These are phyloP conservation scores for Leptestheria dahalacensis DNA, from an alignment of 1,140 invertebrate species.

Conservation along the genomic window DNA sequence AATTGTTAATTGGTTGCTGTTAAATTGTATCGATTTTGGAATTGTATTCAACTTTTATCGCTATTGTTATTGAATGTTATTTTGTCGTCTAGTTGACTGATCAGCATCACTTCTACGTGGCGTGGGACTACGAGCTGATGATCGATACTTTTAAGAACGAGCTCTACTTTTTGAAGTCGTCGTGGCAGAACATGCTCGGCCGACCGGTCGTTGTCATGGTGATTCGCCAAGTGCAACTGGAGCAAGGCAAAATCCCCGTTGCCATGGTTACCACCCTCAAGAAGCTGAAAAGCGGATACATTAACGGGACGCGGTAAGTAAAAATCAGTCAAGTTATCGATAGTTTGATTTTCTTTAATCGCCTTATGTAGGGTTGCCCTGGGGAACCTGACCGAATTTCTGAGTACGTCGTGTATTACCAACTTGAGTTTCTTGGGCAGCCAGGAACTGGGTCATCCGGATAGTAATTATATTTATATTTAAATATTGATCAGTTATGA, in stretches of 20 bases:
- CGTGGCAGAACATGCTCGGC: constrained; percentile 86
- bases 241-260: constrained; percentile 77
- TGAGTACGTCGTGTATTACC: constrained; percentile 89
- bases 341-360: constrained; percentile 17
- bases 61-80: too few species aligned
- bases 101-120: constrained; percentile 88
- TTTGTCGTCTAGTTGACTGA: constrained; percentile 69
- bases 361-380: constrained; percentile 56
- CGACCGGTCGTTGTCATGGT: constrained; percentile 77
- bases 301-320: constrained; percentile 69
- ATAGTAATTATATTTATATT: constrained; percentile 34
- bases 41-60: too few species aligned
- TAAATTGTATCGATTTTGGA: too few species aligned
- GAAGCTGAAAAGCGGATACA: constrained; percentile 95
- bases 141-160: constrained; percentile 93
- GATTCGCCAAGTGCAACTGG: constrained; percentile 78
- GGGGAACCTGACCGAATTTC: constrained; percentile 77
- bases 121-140: constrained; percentile 89
- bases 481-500: constrained; percentile 12
- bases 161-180: constrained; percentile 89
- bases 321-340: not conserved
- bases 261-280: constrained; percentile 95
- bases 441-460: constrained; percentile 75
- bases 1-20: too few species aligned
- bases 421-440: constrained; percentile 87